These are phyloP conservation scores for Clarias platycephalus DNA, from an alignment of 2,797 vertebrate species.

Conservation along the genomic window DNA sequence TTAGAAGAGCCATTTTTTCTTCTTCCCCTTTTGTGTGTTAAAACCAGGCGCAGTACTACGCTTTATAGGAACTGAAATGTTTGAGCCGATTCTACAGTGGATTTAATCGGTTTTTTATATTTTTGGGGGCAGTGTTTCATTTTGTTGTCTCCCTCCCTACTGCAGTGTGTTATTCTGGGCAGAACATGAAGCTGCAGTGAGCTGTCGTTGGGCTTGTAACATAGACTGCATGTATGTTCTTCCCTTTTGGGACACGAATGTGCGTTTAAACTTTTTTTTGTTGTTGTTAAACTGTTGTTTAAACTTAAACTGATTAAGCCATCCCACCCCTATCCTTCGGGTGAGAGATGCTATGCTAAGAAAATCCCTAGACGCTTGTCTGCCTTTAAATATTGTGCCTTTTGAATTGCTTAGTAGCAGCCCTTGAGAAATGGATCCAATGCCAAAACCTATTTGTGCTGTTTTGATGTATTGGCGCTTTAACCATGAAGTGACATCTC, in stretches of 20 bases:
- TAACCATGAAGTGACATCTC: no score
- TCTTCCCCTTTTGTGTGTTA: background rate
- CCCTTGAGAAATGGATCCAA: no score
- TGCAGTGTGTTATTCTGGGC: background rate
- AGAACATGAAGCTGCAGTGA: no score
- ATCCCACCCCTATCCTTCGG: no score
- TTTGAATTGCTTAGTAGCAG: no score
- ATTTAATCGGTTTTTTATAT: background rate
- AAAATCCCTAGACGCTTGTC: no score
- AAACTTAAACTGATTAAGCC: no score
- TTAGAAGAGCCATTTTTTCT: background rate
- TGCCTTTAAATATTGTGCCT: no score
- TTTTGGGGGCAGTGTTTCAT: background rate
- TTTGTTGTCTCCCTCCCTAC: background rate
- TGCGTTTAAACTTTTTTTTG: constrained; percentile 7
- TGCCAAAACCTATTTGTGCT: no score
- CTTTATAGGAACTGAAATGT: background rate
- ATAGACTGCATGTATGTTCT: background rate
- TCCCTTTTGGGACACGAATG: background rate
- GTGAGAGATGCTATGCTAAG: no score
- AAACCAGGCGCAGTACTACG: background rate
- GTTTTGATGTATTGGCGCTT: no score
- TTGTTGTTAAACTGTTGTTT: no score
- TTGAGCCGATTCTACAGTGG: background rate
- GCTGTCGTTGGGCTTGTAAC: background rate